Percentiles rank a stretch among this genome's conserved stretches.
Conservation (phyloP, 2,113 vertebrate species). For the Oxyruncus cristatus region DNA sequence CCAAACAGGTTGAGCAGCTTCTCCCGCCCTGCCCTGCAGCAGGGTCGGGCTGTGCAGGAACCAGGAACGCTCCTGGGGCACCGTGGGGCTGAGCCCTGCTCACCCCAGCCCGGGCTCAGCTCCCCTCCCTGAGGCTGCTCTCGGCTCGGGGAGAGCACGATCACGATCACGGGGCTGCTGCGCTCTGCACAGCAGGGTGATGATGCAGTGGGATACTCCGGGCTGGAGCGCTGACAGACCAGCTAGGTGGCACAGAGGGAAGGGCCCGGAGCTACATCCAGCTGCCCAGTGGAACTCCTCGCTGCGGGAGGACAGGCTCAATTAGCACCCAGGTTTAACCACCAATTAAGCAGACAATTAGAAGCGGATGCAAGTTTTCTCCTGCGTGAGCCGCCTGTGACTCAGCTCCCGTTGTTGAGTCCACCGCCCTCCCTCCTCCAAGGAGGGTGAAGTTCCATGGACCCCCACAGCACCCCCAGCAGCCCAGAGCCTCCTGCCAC, state of each 20-base stretch:
- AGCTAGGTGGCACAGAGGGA: not conserved
- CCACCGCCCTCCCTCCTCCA: not conserved
- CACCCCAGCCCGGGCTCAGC: not conserved
- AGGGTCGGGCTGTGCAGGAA: not conserved
- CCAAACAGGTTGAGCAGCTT: conserved; percentile 24
- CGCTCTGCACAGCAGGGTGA: not conserved
- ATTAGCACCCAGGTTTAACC: conserved; percentile 9
- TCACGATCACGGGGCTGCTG: not conserved
- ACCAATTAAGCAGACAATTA: conserved; percentile 39
- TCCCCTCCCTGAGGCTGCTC: accelerated
- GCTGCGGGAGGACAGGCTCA: not conserved
- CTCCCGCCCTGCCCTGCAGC: not conserved
- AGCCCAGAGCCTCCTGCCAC: not conserved
- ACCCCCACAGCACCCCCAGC: not conserved
- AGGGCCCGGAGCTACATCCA: not conserved
- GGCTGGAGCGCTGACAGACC: accelerated
- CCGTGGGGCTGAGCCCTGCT: not conserved
- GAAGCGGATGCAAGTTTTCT: not conserved
- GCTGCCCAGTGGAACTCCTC: not conserved
- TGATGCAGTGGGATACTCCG: not conserved
- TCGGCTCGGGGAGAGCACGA: accelerated
- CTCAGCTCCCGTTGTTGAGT: not conserved
- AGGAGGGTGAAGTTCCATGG: not conserved
- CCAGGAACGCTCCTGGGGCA: not conserved
- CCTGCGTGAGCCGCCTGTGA: not conserved